Evolutionary conservation across 1,140 invertebrate genomes (phyloP).

Genomic region (Samia ricini): DNA sequence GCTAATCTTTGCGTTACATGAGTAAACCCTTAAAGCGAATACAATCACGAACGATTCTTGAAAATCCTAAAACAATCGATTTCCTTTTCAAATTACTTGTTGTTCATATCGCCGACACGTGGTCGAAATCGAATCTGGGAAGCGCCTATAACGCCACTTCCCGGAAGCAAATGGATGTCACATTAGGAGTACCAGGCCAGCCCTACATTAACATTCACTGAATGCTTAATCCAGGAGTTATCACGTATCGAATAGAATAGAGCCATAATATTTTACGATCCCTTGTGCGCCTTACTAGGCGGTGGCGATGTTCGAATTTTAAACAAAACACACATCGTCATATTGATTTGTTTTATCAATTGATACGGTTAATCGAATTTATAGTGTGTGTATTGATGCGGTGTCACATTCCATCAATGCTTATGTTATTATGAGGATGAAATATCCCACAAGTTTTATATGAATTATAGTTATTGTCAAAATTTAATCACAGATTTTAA

Average conservation of each 20-base stretch:
- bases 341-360: conserved; percentile 37
- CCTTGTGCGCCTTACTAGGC: conserved; percentile 71
- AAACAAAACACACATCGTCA: conserved; percentile 35
- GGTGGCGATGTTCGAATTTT: conserved; percentile 62
- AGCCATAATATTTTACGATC: conserved; percentile 73
- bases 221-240: conserved; percentile 63
- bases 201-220: conserved; percentile 71
- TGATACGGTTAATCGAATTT: conserved; percentile 22
- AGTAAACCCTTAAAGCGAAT: neutral
- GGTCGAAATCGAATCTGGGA: conserved; percentile 31
- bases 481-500: no score
- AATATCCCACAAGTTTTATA: neutral
- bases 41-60: neutral
- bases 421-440: neutral
- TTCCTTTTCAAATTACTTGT: neutral
- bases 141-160: conserved; percentile 48
- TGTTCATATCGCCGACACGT: neutral
- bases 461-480: no score
- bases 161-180: conserved; percentile 66
- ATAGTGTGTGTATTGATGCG: neutral
- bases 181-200: conserved; percentile 37
- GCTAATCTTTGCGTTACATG: no score
- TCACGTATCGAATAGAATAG: conserved; percentile 75
- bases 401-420: neutral
- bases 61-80: neutral